Evolutionary conservation across 1,140 invertebrate genomes (phyloP).

Genomic region (Eufriesea mexicana): DNA sequence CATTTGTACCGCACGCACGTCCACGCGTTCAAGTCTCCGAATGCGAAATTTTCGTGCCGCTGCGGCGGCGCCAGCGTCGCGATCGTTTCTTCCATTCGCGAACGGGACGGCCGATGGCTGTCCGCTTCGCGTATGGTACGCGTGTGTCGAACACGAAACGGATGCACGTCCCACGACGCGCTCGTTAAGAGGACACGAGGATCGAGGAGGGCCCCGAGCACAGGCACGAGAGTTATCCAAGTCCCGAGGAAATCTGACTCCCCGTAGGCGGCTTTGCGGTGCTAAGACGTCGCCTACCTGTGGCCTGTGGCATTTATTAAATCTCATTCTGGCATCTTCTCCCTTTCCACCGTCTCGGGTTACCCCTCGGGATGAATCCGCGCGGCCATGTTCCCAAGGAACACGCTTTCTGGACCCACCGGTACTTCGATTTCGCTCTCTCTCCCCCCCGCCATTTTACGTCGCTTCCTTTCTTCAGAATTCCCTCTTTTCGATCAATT

Average conservation of each 20-base stretch:
- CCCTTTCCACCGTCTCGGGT: conserved; percentile 58
- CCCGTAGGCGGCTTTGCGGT: conserved; percentile 70
- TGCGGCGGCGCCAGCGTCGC: background rate
- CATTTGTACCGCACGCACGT: conserved; percentile 32
- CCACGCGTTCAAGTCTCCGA: conserved; percentile 48
- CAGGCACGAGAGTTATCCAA: conserved; percentile 53
- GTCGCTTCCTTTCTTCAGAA: too few species aligned
- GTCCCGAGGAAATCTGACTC: conserved; percentile 67
- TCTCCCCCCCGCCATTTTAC: too few species aligned
- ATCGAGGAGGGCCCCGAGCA: conserved; percentile 1
- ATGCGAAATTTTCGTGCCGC: conserved; percentile 38
- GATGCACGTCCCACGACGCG: conserved; percentile 46
- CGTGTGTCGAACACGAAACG: conserved; percentile 38
- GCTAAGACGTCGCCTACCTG: conserved; percentile 70
- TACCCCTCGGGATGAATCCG: conserved; percentile 53
- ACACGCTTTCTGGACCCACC: conserved; percentile 38
- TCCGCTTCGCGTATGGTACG: background rate
- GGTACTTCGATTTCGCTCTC: conserved; percentile 31
- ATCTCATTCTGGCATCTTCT: conserved; percentile 72
- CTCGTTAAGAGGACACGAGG: conserved; percentile 53
- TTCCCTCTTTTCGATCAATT: too few species aligned
- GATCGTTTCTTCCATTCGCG: background rate
- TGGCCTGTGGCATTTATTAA: conserved; percentile 70
- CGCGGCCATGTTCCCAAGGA: conserved; percentile 31
- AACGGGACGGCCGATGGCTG: too few species aligned